Base-by-base conservation (phyloP, 2,888 invertebrate species). In the Bursaphelenchus okinawaensis region DNA sequence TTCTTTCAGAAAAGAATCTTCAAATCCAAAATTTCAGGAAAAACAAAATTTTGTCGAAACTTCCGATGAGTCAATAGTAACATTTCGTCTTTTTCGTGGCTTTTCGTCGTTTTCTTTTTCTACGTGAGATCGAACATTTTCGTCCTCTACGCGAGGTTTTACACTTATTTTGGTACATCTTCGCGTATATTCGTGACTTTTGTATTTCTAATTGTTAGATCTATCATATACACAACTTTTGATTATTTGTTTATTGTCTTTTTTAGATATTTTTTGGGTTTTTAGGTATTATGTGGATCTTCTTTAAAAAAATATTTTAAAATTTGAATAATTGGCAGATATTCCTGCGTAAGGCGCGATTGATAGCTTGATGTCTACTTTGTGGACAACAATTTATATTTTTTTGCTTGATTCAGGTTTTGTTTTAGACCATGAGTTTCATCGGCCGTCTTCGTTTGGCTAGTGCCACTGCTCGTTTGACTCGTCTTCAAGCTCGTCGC, bases 401-500 rank as follows among this genome's bases (percentile, higher is more conserved):
- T n/a, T n/a, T n/a, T n/a, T n/a, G n/a, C n/a, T n/a, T n/a, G n/a
- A n/a, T n/a, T n/a, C n/a, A n/a, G n/a, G n/a, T n/a, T 12, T 40
- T 40, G n/a, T 40, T 40, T 40, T 40, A 40, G 40, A 40, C 40
- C 2, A 40, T 40, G 40, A 40, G 40, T 40, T 40, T 40, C n/a
- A n/a, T 40, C 16, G 40, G 3, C 3, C 40, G 40, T 40, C 40
- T 40, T n/a, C 40, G 40, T n/a, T 12, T 40, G 2, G 12, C 40
- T n/a, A 40, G 16, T 4, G 40, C 6, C n/a, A 40, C n/a, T 40
- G 12, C 40, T 40, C 40, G 40, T 40, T n/a, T 40, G 56, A 19
- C 29, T 56, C 56, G 56, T n/a, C 20, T 59, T 26, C 60, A 59
- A 29, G 31, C 60, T 26, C 60, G 56, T 2, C 60, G 60, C 7